Base-by-base conservation (phyloP, 2,113 vertebrate genomes). In the Pteruthius melanotis region DNA sequence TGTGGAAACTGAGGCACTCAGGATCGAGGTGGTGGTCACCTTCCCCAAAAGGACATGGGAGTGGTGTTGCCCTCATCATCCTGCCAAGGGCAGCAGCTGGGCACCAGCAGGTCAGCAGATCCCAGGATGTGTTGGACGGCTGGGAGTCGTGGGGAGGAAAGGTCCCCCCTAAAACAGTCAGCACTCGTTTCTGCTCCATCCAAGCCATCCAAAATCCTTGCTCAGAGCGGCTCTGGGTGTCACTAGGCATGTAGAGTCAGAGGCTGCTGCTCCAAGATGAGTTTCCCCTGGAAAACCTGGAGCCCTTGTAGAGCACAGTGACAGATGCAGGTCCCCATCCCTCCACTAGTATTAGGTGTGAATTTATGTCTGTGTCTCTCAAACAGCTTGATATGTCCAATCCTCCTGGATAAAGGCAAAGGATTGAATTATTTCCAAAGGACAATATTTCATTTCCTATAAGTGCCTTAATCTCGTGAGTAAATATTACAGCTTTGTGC, bases 381-480 rank as follows among this genome's bases (percentile, higher is more conserved):
- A 60, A 96, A 84, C 47, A 89, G 80, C 90, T 78, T 82, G 78
- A 66, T 90, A 24, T 13, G 49, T 35, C 80, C 89, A 92, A 88
- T 96, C 81, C 90, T 95, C 80, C 69, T 70, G 84, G 83, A 95
- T 94, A 93, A 96, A 95, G 60, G 87, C 44, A 5, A 85, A 85
- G 85, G 85, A 96, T 92, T 89, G 94, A 94, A 96, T 97, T 96
- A 96, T 96, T 94, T 93, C 88, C 79, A 71, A 96, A 90, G 95
- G 94, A 96, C 94, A 96, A 96, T 96, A 95, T 96, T 95, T 96
- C 94, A 91, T 97, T 97, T 96, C 89, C 92, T 93, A 54, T 96
- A 97, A 97, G 89, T 97, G 95, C 97, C 92, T 96, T 97, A 97
- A 97, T 97, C 96, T 96, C 83, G 10, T 96, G 95, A 94, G 95